These are phyloP conservation scores for Collichthys lucidus DNA, from an alignment of 2,113 vertebrate genomes.

Conservation along the genomic window DNA sequence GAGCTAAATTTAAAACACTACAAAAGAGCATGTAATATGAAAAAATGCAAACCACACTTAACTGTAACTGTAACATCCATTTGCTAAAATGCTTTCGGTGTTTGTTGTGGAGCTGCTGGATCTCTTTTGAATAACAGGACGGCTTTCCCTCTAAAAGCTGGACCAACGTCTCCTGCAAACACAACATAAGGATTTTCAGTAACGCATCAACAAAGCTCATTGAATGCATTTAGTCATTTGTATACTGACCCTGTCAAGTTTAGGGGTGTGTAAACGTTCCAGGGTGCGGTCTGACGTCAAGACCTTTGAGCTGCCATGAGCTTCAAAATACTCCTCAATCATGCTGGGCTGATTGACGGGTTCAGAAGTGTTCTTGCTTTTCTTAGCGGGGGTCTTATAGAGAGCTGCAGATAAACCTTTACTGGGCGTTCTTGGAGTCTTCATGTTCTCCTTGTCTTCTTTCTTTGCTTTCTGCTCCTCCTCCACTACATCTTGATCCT, in stretches of 20 bases:
- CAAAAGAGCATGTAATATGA: neutral
- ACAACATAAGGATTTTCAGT: neutral
- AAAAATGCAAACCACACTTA: slow-evolving; percentile 47
- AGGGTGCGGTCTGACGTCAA: slow-evolving; percentile 94
- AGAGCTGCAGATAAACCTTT: slow-evolving; percentile 76
- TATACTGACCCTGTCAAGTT: slow-evolving; percentile 89
- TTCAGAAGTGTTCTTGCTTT: slow-evolving; percentile 79
- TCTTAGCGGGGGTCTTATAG: slow-evolving; percentile 85
- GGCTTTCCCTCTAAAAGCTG: slow-evolving; percentile 86
- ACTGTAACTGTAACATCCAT: slow-evolving; percentile 98
- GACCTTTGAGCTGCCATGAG: slow-evolving; percentile 96
- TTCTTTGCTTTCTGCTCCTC: slow-evolving; percentile 74
- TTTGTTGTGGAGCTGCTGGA: slow-evolving; percentile 87
- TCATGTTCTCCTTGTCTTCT: slow-evolving; percentile 69
- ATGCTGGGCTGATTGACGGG: slow-evolving; percentile 79
- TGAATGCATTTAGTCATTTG: neutral
- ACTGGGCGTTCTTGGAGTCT: slow-evolving; percentile 73
- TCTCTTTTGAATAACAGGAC: slow-evolving; percentile 87
- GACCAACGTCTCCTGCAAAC: slow-evolving; percentile 87
- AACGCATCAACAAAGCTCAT: neutral
- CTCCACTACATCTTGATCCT: slow-evolving; percentile 65
- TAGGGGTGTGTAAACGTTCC: slow-evolving; percentile 89
- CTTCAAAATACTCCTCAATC: slow-evolving; percentile 97
- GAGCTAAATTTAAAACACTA: slow-evolving; percentile 42
- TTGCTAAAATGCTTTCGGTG: slow-evolving; percentile 90